Conservation (phyloP, 2,113 vertebrate species). For the Phylloscopus whistleri region DNA sequence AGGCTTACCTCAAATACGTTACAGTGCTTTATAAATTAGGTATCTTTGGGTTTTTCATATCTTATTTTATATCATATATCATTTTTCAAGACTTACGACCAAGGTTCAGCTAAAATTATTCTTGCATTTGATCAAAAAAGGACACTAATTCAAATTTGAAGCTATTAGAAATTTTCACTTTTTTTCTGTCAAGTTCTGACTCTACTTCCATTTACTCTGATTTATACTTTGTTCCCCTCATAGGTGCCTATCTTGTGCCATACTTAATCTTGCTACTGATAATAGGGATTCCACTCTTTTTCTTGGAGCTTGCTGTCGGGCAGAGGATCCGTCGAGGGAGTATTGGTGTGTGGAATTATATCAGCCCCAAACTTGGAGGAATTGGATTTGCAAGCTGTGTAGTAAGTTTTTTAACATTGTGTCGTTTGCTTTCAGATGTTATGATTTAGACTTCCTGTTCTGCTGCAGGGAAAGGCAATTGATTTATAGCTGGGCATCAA, state of each 20-base stretch:
- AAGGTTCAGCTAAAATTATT: background rate
- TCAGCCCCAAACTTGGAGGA: slow-evolving; percentile 93
- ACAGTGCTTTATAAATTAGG: background rate
- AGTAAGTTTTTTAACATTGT: slow-evolving; percentile 75
- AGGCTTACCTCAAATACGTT: background rate
- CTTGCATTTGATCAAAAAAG: background rate
- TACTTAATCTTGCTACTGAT: slow-evolving; percentile 90
- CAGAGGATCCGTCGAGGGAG: slow-evolving; percentile 94
- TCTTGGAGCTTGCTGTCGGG: slow-evolving; percentile 94
- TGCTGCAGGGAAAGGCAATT: background rate
- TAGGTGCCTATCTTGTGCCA: slow-evolving; percentile 96
- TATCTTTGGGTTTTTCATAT: background rate
- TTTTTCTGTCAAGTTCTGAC: background rate
- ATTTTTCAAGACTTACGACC: background rate
- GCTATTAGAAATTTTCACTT: background rate
- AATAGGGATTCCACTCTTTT: slow-evolving; percentile 96
- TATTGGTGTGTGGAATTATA: slow-evolving; percentile 98
- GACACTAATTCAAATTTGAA: background rate
- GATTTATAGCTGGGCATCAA: background rate
- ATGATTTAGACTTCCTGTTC: background rate
- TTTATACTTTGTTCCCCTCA: slow-evolving; percentile 36
- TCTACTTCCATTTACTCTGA: background rate
- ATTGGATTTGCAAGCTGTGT: slow-evolving; percentile 96
- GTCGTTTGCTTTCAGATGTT: background rate
- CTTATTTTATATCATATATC: background rate